These are phyloP conservation scores for Danio rerio DNA, from an alignment of 2,113 vertebrate genomes.

Conservation along the genomic window GRCz12tu NC_133192.1:30902501-30903000, in stretches of 20 bases:
- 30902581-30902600: no score
- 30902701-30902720: not conserved
- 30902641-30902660: not conserved
- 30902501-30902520: no score
- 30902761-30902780: constrained; percentile 45
- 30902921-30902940: constrained; percentile 47
- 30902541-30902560: no score
- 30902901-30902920: constrained; percentile 43
- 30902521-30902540: no score
- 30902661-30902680: not conserved
- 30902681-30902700: not conserved
- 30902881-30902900: constrained; percentile 52
- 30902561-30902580: no score
- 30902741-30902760: constrained; percentile 21
- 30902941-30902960: not conserved
- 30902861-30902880: constrained; percentile 53
- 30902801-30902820: constrained; percentile 52
- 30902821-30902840: constrained; percentile 56
- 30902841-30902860: constrained; percentile 57
- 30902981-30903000: constrained; percentile 55
- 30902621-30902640: no score
- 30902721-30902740: not conserved
- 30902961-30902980: constrained; percentile 15
- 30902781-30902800: constrained; percentile 47
- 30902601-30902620: no score